Base-by-base conservation (phyloP, 2,797 vertebrate genomes). In the Serranus cabrilla region DNA sequence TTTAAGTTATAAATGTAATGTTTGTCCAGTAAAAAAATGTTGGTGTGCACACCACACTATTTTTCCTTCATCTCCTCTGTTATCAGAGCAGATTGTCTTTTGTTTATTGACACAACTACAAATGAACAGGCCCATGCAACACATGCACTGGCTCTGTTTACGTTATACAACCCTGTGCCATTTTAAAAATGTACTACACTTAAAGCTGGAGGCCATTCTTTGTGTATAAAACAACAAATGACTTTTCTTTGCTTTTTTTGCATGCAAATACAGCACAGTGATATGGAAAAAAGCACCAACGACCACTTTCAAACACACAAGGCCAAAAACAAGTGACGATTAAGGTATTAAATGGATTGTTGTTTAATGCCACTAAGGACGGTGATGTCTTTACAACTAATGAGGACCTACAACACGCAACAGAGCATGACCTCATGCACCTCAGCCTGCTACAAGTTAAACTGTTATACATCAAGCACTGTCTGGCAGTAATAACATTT, bases 191-290 rank as follows among this genome's bases (percentile, higher is more conserved):
- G 5, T 6, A 34, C 34, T 34, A 34, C 23, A 27, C 27, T 57
- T 40, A 59, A 18, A 61, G 47, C 1, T 43, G 37, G 64, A 69
- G 60, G 50, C 49, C 49, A 16, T 11, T 39, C 20, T 69, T 31
- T 50, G 64, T 69, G 47, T 10, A 31, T 31, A 25, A 71, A 59
- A 64, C 21, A 61, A 66, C 34, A 27, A 56, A 55, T 7, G 2
- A 45, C 45, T 1, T 18, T 50, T 62, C 40, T 51, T 51, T 77
- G 39, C 55, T 25, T 57, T 62, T 79, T 60, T 63, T 34, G 68
- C 86, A 87, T 88, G 83, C 79, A 87, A 60, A 55, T 54, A 76
- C 40, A 78, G 46, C 71, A 85, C 70, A 78, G 64, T 74, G 73
- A 85, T 46, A 31, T 37, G 63, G 51, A 55, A 79, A n/a, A 74